These are phyloP conservation scores for Centruroides sculpturatus DNA, from an alignment of 1,140 invertebrate genomes.

Conservation along the genomic window DNA sequence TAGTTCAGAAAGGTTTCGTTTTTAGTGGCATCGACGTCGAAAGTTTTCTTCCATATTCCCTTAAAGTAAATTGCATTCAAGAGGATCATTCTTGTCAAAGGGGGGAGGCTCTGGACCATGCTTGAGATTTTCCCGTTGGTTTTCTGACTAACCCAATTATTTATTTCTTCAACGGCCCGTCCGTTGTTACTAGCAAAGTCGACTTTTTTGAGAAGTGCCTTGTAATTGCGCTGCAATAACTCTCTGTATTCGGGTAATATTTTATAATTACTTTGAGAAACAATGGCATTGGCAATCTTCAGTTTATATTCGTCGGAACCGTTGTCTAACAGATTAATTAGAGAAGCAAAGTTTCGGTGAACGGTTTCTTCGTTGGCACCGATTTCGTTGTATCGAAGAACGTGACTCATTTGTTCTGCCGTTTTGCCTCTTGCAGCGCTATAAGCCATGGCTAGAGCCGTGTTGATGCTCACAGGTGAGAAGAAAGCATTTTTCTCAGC, in stretches of 20 bases:
- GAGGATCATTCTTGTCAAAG: conserved; percentile 44
- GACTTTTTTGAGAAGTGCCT: background rate
- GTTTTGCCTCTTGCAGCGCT: background rate
- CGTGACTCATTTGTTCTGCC: background rate
- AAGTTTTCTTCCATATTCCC: conserved; percentile 54
- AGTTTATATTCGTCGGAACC: background rate
- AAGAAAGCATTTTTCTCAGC: conserved; percentile 9
- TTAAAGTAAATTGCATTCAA: conserved; percentile 65
- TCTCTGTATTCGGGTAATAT: background rate
- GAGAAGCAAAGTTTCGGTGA: background rate
- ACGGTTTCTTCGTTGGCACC: background rate
- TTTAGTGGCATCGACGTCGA: conserved; percentile 34
- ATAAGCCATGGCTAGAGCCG: conserved; percentile 8
- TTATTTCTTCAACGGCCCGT: conserved; percentile 39
- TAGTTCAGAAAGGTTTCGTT: conserved; percentile 44
- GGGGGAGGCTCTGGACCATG: conserved; percentile 37
- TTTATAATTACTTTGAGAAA: background rate
- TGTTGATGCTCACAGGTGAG: conserved; percentile 2
- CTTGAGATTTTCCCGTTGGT: conserved; percentile 46
- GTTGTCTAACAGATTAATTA: background rate
- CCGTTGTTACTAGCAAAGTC: conserved; percentile 9
- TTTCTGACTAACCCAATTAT: conserved; percentile 46
- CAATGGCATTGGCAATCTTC: background rate
- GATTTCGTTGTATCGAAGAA: background rate
- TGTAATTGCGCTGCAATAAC: background rate